Percentiles rank a stretch among this genome's conserved stretches.
Evolutionary conservation across 2,888 invertebrate genomes (phyloP).

Genomic region (Cheilosia pagana): DNA sequence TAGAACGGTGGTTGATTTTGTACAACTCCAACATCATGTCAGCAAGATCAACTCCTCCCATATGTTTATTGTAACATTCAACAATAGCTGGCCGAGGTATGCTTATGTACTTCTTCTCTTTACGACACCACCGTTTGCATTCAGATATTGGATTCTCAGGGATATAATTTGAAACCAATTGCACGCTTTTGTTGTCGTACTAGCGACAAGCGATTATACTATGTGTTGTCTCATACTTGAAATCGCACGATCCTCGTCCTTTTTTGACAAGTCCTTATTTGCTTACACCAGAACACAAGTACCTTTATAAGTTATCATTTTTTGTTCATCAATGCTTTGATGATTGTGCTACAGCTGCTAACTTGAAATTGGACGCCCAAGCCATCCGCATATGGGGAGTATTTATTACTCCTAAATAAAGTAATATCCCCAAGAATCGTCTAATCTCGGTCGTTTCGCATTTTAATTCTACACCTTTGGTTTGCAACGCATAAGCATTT

Average conservation of each 20-base stretch:
- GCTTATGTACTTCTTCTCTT: slow-evolving; percentile 54
- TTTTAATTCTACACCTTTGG: too few species aligned
- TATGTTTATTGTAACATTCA: too few species aligned
- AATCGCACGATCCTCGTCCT: slow-evolving; percentile 30
- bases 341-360: slow-evolving; percentile 27
- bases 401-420: too few species aligned
- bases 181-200: too few species aligned
- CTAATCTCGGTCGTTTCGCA: too few species aligned
- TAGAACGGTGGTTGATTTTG: too few species aligned
- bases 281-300: neutral
- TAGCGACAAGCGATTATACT: slow-evolving; percentile 23
- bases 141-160: slow-evolving; percentile 61
- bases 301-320: slow-evolving; percentile 55
- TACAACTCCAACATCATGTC: too few species aligned
- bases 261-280: slow-evolving; percentile 22
- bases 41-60: too few species aligned
- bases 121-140: slow-evolving; percentile 70
- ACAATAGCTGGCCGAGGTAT: slow-evolving; percentile 60
- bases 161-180: slow-evolving; percentile 66
- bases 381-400: too few species aligned
- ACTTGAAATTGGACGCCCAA: slow-evolving; percentile 17
- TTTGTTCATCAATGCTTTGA: slow-evolving; percentile 76
- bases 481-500: slow-evolving; percentile 25
- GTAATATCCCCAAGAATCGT: too few species aligned
- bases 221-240: slow-evolving; percentile 25